Evolutionary conservation across 1,140 invertebrate genomes (phyloP).

Genomic region (Trichoplusia ni): DNA sequence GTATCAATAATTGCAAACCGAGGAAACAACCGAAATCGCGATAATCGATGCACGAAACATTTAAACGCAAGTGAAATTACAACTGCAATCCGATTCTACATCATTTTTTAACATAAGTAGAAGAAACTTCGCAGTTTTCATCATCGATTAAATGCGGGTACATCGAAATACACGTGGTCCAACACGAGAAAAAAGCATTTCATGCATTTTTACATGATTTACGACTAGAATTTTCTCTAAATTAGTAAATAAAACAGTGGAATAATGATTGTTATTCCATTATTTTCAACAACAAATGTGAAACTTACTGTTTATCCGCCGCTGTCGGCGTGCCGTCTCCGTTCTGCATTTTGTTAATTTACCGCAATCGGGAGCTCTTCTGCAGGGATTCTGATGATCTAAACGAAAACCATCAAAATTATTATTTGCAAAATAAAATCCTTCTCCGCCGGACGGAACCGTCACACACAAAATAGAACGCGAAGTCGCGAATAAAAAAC

Average conservation of each 20-base stretch:
- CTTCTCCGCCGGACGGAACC: conserved; percentile 65
- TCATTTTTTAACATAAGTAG: conserved; percentile 22
- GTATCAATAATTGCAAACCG: conserved; percentile 68
- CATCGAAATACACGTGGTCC: conserved; percentile 46
- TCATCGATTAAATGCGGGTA: conserved; percentile 55
- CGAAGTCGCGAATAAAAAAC: conserved; percentile 80
- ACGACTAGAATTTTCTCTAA: conserved; percentile 38
- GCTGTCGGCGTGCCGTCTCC: conserved; percentile 65
- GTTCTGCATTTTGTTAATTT: conserved; percentile 71
- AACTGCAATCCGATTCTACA: conserved; percentile 43
- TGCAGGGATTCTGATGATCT: conserved; percentile 52
- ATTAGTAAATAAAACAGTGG: conserved; percentile 56
- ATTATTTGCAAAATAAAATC: conserved; percentile 64
- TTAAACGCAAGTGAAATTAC: conserved; percentile 68
- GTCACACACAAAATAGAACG: conserved; percentile 81
- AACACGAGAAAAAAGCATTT: conserved; percentile 32
- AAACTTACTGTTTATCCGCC: conserved; percentile 66
- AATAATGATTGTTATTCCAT: conserved; percentile 59
- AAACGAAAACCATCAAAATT: conserved; percentile 66
- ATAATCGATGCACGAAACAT: conserved; percentile 68
- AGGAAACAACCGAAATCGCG: conserved; percentile 68
- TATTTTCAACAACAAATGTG: conserved; percentile 65
- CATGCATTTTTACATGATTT: conserved; percentile 21
- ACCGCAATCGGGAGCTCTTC: conserved; percentile 59
- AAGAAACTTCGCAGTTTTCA: conserved; percentile 33